phyloP scores from a whole-genome alignment of 2,888 invertebrate genomes.

The Chaitophorus viminalis region DNA sequence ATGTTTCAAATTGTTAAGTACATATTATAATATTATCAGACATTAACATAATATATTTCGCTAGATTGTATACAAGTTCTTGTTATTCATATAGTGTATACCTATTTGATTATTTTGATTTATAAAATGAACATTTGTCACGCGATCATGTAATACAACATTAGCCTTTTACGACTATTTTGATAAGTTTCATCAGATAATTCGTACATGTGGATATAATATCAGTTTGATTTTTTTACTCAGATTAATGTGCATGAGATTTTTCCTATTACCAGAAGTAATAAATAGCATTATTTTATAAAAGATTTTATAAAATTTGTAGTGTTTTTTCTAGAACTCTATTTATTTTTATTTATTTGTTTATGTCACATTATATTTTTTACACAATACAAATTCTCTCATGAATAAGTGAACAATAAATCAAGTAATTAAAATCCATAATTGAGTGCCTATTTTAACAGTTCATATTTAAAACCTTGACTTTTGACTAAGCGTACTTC shows the following conservation, averaged over 20 bases:
- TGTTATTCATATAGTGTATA: background rate
- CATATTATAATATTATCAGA: background rate
- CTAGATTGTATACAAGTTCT: background rate
- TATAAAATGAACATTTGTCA: slow-evolving; percentile 28
- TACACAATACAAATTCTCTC: too few species aligned
- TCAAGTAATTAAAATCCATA: too few species aligned
- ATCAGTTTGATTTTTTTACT: background rate
- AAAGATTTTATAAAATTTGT: too few species aligned
- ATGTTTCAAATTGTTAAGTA: background rate
- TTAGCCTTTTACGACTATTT: slow-evolving; percentile 24
- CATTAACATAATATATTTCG: slow-evolving; percentile 1
- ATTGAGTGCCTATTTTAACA: too few species aligned
- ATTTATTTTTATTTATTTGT: too few species aligned
- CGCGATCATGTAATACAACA: slow-evolving; percentile 1
- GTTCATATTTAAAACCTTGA: too few species aligned
- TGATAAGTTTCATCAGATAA: slow-evolving; percentile 12
- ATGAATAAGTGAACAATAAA: too few species aligned
- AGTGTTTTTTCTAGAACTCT: too few species aligned
- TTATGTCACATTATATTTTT: too few species aligned
- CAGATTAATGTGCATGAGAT: background rate
- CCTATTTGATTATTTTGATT: slow-evolving; percentile 21
- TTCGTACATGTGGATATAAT: background rate
- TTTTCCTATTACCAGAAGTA: too few species aligned
- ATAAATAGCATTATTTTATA: too few species aligned
- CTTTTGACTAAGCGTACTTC: too few species aligned